phyloP scores from a whole-genome alignment of 1,140 invertebrate genomes.

The Steinernema khuongi region DNA sequence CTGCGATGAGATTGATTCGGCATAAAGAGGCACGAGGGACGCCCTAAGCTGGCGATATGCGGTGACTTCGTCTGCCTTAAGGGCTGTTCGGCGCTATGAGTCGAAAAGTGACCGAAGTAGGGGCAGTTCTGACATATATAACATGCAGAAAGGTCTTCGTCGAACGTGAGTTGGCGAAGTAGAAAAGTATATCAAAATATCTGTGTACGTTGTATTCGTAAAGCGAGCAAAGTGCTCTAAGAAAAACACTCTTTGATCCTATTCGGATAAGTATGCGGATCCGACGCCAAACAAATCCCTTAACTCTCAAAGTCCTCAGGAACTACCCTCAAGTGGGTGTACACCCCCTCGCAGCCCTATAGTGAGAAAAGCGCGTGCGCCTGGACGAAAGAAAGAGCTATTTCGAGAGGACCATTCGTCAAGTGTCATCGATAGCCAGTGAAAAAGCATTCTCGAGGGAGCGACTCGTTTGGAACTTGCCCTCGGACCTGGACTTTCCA shows the following conservation, averaged over 20 bases:
- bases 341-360: background rate
- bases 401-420: background rate
- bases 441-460: background rate
- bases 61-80: no score
- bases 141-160: no score
- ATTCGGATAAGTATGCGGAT: no score
- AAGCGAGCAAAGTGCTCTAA: no score
- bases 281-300: background rate
- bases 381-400: background rate
- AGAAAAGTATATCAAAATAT: no score
- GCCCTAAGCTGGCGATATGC: no score
- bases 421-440: conserved; percentile 12
- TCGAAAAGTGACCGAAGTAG: no score
- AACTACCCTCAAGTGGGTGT: background rate
- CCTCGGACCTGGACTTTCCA: background rate
- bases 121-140: no score
- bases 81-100: no score
- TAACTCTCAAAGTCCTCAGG: background rate
- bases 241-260: no score
- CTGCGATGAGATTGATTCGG: background rate
- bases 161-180: no score
- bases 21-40: background rate
- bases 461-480: background rate
- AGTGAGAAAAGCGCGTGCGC: background rate
- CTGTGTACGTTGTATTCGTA: no score